Evolutionary conservation across 2,113 vertebrate species (phyloP), one percentile per base, ranked within the genome.

Genomic region (Orthonyx spaldingii): DNA sequence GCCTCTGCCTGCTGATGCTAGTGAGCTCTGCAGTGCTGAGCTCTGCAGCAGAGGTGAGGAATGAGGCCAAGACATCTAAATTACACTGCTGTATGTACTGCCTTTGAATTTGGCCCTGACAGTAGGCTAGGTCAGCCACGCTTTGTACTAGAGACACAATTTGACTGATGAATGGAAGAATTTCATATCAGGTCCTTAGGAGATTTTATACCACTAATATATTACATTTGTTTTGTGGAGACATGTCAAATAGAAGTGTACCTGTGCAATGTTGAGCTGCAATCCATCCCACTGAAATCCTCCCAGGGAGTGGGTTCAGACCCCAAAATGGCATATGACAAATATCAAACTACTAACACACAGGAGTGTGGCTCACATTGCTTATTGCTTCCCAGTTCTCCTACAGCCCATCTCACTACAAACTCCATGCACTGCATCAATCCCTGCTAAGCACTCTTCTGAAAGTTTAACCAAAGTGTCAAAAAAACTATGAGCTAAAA

Each of bases 31-130:
- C 81, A 87, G 74, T 57, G 63, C 57, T 46, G 50, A 93, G 76
- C 55, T 77, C 63, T 90, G 83, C 83, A 78, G 64, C 47, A 92
- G 82, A 87, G 68, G 59, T 76, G 72, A 94, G 87, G 83, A 93
- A 90, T 14, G 71, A 93, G 83, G 85, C 93, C 76, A 92, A 77
- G 84, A 85, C 37, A 68, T 82, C 89, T 95, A 65, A 96, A 94
- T 78, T 86, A 64, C n/a, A 10, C 61, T 86, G 60, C 76, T 86
- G 22, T 55, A 35, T 26, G 28, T 37, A 4, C 11, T 60, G 57
- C 28, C 69, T 96, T 90, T 68, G 90, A 92, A 60, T 88, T 49
- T 68, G 83, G 47, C 65, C 83, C 92, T 71, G 52, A 57, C 76
- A 52, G 68, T 41, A 86, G 53, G 47, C 41, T 89, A n/a, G 80